These are phyloP conservation scores for Microplitis deprimator DNA, from an alignment of 2,888 invertebrate genomes.

Conservation along the genomic window DNA sequence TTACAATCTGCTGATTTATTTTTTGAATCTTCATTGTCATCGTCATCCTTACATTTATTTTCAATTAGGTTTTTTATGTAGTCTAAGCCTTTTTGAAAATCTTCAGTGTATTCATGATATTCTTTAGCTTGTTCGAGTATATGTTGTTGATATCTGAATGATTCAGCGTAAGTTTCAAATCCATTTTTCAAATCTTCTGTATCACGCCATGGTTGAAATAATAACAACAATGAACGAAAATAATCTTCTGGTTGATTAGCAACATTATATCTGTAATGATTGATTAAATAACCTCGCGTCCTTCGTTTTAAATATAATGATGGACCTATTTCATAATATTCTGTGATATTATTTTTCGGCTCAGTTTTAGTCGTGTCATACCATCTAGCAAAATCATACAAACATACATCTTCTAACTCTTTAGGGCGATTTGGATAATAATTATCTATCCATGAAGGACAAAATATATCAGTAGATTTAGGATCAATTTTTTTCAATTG, in stretches of 20 bases:
- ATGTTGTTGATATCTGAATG: conserved; percentile 8
- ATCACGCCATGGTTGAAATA: too few species aligned
- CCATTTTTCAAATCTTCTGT: conserved; percentile 49
- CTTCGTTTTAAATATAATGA: too few species aligned
- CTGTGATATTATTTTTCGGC: too few species aligned
- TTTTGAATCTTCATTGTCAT: not conserved
- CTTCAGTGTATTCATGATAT: conserved; percentile 21
- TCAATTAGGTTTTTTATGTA: conserved; percentile 13
- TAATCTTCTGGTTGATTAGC: too few species aligned
- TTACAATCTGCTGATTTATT: not conserved
- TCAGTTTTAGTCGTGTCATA: too few species aligned
- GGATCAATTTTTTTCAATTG: conserved; percentile 17
- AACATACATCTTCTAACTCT: too few species aligned
- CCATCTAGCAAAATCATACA: too few species aligned
- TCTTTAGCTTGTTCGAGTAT: not conserved
- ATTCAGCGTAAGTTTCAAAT: conserved; percentile 43
- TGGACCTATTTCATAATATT: too few species aligned
- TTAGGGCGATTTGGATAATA: conserved; percentile 45
- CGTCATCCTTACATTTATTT: not conserved
- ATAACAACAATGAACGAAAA: too few species aligned
- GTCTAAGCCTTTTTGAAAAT: conserved; percentile 19
- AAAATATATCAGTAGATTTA: conserved; percentile 45
- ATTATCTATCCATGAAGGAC: conserved; percentile 37
- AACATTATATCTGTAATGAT: too few species aligned
- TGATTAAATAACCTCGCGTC: too few species aligned